phyloP scores from a whole-genome alignment of 2,797 vertebrate genomes.

The Enteromius afrohamiltoni region DNA sequence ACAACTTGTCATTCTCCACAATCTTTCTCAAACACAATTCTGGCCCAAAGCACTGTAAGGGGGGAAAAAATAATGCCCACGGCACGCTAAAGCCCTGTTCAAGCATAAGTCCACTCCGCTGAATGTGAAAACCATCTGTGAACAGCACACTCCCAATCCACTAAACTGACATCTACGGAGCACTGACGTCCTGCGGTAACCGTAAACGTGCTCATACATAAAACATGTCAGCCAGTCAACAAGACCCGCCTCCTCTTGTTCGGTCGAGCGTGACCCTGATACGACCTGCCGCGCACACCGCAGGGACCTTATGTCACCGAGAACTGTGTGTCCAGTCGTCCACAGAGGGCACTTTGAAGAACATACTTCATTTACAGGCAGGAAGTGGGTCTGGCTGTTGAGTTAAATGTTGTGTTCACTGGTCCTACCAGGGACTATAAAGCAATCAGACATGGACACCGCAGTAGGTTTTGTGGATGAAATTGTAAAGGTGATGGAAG shows the following conservation, averaged over 20 bases:
- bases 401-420: slow-evolving; percentile 60
- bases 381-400: slow-evolving; percentile 55
- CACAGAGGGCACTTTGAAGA: slow-evolving; percentile 39
- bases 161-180: slow-evolving; percentile 52
- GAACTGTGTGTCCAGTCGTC: slow-evolving; percentile 42
- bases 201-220: slow-evolving; percentile 69
- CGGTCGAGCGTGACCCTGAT: slow-evolving; percentile 46
- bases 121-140: slow-evolving; percentile 52
- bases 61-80: not conserved
- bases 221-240: slow-evolving; percentile 63
- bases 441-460: slow-evolving; percentile 7
- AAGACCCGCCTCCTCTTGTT: slow-evolving; percentile 26
- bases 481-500: slow-evolving; percentile 19
- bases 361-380: slow-evolving; percentile 45
- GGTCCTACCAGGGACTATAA: slow-evolving; percentile 59
- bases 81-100: not conserved
- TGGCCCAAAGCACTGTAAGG: not conserved
- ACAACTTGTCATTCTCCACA: not conserved
- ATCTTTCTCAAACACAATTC: not conserved
- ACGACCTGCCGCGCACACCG: slow-evolving; percentile 21
- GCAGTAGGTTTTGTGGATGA: not conserved
- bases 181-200: slow-evolving; percentile 49
- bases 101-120: slow-evolving; percentile 19
- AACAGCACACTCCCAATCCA: slow-evolving; percentile 25
- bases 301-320: slow-evolving; percentile 42